Conservation (phyloP, 1,140 invertebrate species). For the Temnothorax curvispinosus region DNA sequence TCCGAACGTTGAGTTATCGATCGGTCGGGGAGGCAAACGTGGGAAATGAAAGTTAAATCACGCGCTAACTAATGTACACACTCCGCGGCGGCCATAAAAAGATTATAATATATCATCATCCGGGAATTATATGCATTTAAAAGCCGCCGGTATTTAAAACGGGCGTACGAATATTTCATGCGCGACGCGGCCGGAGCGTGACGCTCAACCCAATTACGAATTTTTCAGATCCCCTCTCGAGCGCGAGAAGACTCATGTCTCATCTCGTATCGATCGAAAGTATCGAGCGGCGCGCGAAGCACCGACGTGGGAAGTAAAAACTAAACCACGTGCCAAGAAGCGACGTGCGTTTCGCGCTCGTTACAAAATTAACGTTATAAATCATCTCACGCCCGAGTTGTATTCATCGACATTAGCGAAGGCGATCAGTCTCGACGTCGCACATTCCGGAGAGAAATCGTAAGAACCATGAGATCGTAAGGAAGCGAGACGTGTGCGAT, state of each 20-base stretch:
- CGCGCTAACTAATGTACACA: slow-evolving; percentile 59
- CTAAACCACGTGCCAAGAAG: not conserved
- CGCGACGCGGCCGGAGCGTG: slow-evolving; percentile 11
- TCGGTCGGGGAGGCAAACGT: slow-evolving; percentile 45
- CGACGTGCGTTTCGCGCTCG: not conserved
- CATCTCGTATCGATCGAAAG: slow-evolving; percentile 5
- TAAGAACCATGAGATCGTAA: slow-evolving; percentile 7
- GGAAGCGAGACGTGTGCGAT: slow-evolving; percentile 14
- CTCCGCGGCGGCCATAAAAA: slow-evolving; percentile 34
- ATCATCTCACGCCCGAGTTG: slow-evolving; percentile 27
- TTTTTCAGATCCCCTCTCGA: slow-evolving; percentile 19
- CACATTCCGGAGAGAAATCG: slow-evolving; percentile 10
- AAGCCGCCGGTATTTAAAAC: slow-evolving; percentile 48
- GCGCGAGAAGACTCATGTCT: not conserved
- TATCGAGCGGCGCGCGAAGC: not conserved
- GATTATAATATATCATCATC: slow-evolving; percentile 53
- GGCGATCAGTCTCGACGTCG: slow-evolving; percentile 20
- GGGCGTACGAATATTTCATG: slow-evolving; percentile 46
- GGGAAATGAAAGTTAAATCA: slow-evolving; percentile 62
- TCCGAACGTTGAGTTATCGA: slow-evolving; percentile 56
- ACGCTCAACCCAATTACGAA: slow-evolving; percentile 47
- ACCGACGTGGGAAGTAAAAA: slow-evolving; percentile 48
- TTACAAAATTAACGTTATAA: slow-evolving; percentile 23
- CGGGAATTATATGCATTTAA: slow-evolving; percentile 55
- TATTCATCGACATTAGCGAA: slow-evolving; percentile 14